Percentiles rank a stretch among this genome's conserved stretches.
phyloP scores from a whole-genome alignment of 2,888 invertebrate species.

The Tenthredo mesomela region DNA sequence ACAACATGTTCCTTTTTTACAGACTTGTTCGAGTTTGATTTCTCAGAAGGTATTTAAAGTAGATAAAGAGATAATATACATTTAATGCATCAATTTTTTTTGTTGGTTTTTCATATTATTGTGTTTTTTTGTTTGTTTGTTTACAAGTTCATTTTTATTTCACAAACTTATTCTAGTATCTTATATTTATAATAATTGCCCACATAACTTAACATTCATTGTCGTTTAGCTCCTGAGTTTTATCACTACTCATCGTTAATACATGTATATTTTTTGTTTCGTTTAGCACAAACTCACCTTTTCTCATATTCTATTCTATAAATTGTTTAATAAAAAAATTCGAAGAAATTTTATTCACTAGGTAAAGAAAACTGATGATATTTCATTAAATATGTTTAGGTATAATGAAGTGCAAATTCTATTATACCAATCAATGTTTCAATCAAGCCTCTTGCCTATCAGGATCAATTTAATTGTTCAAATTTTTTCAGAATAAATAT shows the following conservation, averaged over 20 bases:
- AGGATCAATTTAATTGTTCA: background rate
- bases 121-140: too few relatives aligned
- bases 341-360: background rate
- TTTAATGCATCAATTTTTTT: slow-evolving; percentile 3
- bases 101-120: background rate
- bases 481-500: background rate
- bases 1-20: slow-evolving; percentile 66
- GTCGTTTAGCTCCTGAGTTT: background rate
- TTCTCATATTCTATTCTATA: background rate
- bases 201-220: background rate
- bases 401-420: background rate
- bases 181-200: background rate
- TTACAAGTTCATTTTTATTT: background rate
- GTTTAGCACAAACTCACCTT: background rate
- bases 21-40: slow-evolving; percentile 74
- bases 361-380: background rate
- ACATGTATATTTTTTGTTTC: background rate
- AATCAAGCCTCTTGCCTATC: background rate
- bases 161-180: background rate
- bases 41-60: slow-evolving; percentile 68
- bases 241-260: background rate
- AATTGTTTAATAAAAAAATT: background rate
- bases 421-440: background rate
- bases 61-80: slow-evolving; percentile 36
- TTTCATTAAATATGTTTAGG: background rate